Conservation (phyloP, 2,888 invertebrate genomes). For the Drosophila maculinotata region DNA sequence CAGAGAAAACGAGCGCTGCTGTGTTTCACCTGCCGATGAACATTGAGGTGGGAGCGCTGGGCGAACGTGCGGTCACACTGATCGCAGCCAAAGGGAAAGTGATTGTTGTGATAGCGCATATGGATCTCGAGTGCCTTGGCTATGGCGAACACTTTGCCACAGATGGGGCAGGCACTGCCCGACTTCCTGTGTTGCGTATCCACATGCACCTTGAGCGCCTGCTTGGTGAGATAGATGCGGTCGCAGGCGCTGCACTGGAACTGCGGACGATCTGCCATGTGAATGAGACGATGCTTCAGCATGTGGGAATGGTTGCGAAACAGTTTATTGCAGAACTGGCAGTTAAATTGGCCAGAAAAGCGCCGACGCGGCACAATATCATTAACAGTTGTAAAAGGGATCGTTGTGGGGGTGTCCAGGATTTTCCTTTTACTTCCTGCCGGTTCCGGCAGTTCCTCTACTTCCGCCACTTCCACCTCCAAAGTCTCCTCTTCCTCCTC, state of each 20-base stretch:
- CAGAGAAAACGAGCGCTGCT: conserved; percentile 68
- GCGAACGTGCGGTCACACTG: conserved; percentile 73
- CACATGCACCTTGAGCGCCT: conserved; percentile 67
- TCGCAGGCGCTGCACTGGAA: conserved; percentile 39
- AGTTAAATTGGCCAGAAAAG: conserved; percentile 20
- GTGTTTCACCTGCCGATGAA: conserved; percentile 72
- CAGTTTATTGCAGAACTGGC: conserved; percentile 43
- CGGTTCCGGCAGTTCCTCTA: not conserved
- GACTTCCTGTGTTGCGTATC: conserved; percentile 56
- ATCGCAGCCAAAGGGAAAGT: conserved; percentile 72
- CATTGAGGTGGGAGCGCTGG: conserved; percentile 71
- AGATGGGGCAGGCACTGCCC: conserved; percentile 61
- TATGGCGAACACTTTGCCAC: conserved; percentile 71
- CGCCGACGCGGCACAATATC: conserved; percentile 14
- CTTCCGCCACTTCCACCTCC: not conserved
- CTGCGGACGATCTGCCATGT: conserved; percentile 38
- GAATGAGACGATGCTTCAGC: conserved; percentile 46
- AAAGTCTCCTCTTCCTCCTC: conserved; percentile 8
- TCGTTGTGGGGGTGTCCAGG: not conserved
- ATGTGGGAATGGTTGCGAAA: conserved; percentile 51
- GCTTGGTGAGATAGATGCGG: conserved; percentile 69
- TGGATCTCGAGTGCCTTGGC: conserved; percentile 74
- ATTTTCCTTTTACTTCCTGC: not conserved
- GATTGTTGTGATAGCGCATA: conserved; percentile 70
- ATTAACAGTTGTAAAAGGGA: not conserved